Evolutionary conservation across 2,797 vertebrate species (phyloP).

Genomic region (Poecilia wingei): DNA sequence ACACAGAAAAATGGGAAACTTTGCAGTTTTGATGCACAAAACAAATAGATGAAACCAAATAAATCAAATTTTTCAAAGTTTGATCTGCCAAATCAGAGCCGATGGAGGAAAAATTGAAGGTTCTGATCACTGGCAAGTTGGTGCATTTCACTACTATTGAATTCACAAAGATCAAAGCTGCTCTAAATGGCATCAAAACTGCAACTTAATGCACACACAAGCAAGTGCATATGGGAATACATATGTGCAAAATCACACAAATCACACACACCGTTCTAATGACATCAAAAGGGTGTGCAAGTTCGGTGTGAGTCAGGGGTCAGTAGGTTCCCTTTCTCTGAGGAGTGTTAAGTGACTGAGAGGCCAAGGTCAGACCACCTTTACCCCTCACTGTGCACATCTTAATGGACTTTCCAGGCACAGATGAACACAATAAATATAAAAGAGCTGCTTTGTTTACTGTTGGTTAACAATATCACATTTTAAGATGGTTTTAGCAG

Average conservation of each 20-base stretch:
- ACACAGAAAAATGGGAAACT: neutral
- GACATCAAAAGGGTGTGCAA: conserved; percentile 5
- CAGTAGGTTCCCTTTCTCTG: conserved; percentile 53
- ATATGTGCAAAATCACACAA: conserved; percentile 5
- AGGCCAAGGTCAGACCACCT: conserved; percentile 64
- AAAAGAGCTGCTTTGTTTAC: conserved; percentile 31
- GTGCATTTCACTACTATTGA: conserved; percentile 28
- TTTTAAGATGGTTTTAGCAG: conserved; percentile 53
- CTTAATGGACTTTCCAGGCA: conserved; percentile 65
- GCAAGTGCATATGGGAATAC: neutral
- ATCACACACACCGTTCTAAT: conserved; percentile 4
- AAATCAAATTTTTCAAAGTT: neutral
- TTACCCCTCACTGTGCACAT: conserved; percentile 37
- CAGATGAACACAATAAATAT: conserved; percentile 26
- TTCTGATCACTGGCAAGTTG: neutral
- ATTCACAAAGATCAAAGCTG: conserved; percentile 14
- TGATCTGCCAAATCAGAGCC: neutral
- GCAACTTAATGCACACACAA: conserved; percentile 14
- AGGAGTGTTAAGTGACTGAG: conserved; percentile 70
- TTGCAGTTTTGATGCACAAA: neutral
- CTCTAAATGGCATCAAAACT: conserved; percentile 13
- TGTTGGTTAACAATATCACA: conserved; percentile 38
- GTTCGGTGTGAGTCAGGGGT: conserved; percentile 48
- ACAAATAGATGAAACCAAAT: neutral
- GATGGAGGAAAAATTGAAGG: neutral